Evolutionary conservation across 92 coral and sea anemone species (phyloP).

Genomic region (Galaxea fascicularis): DNA sequence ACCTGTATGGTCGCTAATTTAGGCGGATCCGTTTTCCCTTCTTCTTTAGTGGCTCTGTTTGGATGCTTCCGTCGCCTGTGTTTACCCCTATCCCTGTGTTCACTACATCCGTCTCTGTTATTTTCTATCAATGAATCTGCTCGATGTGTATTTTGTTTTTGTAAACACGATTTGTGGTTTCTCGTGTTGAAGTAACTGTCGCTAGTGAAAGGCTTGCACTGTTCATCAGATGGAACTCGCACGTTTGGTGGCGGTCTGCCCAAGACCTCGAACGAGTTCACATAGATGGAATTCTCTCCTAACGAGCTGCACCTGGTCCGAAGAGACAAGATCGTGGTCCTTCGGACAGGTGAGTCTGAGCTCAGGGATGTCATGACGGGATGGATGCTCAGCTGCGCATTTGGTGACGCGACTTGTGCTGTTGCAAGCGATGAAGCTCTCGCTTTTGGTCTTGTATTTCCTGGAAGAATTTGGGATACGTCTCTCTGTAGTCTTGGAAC

Average conservation of each 20-base stretch:
- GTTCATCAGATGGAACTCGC: slow-evolving; percentile 30
- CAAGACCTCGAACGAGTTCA: slow-evolving; percentile 55
- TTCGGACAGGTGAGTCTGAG: slow-evolving; percentile 11
- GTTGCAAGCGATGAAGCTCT: slow-evolving; percentile 12
- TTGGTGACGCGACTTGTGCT: not conserved
- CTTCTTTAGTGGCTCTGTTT: not conserved
- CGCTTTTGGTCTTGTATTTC: not conserved
- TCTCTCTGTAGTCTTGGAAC: slow-evolving; percentile 7
- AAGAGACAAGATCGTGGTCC: slow-evolving; percentile 21
- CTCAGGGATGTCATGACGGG: not conserved
- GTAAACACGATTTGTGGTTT: not conserved
- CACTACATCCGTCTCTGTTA: not conserved
- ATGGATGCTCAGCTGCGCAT: not conserved
- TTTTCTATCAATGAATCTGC: not conserved
- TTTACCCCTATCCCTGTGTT: slow-evolving; percentile 1
- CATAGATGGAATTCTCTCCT: slow-evolving; percentile 44
- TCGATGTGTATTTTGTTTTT: not conserved
- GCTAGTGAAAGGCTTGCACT: not conserved
- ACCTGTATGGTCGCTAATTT: not conserved
- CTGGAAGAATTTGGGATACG: slow-evolving; percentile 1
- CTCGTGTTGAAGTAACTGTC: slow-evolving; percentile 10
- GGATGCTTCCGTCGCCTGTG: slow-evolving; percentile 23
- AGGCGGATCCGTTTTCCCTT: not conserved
- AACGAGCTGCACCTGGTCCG: slow-evolving; percentile 26
- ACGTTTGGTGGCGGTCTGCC: slow-evolving; percentile 43